Conservation (phyloP, 2,797 vertebrate genomes). For the Adelosebastes latens region DNA sequence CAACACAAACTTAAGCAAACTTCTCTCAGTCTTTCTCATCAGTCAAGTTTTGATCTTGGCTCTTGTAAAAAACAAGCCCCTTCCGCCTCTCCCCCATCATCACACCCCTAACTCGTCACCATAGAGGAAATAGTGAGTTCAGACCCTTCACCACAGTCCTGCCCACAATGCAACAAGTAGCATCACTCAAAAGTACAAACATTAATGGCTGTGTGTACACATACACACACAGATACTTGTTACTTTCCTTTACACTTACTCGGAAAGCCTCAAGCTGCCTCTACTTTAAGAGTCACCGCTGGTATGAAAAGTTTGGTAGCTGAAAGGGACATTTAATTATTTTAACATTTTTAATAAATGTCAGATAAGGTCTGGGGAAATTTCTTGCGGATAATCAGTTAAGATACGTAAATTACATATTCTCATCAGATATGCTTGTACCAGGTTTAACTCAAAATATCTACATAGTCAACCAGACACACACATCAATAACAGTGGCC, state of each 20-base stretch:
- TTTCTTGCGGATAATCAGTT: neutral
- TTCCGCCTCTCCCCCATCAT: neutral
- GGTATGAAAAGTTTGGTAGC: neutral
- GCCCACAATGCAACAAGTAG: slow-evolving; percentile 30
- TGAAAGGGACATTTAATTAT: neutral
- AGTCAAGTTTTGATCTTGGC: too few species aligned
- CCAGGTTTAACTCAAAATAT: neutral
- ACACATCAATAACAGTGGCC: too few species aligned
- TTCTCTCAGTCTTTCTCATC: neutral
- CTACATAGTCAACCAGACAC: neutral
- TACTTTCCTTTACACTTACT: slow-evolving; percentile 19
- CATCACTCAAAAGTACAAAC: slow-evolving; percentile 7
- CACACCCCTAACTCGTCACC: neutral
- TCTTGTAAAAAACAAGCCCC: slow-evolving; percentile 19
- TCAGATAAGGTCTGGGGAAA: neutral
- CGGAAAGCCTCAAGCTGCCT: slow-evolving; percentile 18
- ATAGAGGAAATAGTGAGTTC: slow-evolving; percentile 57
- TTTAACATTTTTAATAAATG: neutral
- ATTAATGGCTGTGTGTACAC: neutral
- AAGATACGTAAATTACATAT: neutral
- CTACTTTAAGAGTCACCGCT: neutral
- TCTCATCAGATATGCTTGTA: neutral
- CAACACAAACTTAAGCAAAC: neutral
- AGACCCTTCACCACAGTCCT: slow-evolving; percentile 25
- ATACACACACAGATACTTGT: neutral